Conservation (phyloP, 2,797 vertebrate species). For the Sphenopsis melanotis region DNA sequence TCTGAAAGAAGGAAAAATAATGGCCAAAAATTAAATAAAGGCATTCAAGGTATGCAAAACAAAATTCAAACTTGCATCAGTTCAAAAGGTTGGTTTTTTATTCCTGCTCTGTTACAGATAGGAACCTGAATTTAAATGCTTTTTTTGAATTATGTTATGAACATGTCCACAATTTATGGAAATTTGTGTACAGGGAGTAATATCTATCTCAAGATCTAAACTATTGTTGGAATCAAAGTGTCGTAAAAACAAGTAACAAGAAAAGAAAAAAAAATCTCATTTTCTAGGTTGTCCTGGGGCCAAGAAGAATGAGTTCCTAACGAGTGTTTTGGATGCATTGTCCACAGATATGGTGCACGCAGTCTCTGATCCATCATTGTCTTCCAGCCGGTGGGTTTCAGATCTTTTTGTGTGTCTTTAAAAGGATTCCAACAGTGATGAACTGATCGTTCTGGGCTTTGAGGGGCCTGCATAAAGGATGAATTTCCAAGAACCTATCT, state of each 20-base stretch:
- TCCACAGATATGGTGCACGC: slow-evolving; percentile 98
- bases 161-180: neutral
- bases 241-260: neutral
- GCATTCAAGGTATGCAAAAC: neutral
- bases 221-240: neutral
- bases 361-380: slow-evolving; percentile 86
- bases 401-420: neutral
- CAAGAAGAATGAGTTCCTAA: slow-evolving; percentile 95
- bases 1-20: neutral
- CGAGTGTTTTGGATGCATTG: slow-evolving; percentile 91
- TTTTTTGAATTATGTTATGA: neutral
- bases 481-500: neutral
- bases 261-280: neutral
- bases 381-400: slow-evolving; percentile 83
- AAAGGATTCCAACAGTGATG: neutral
- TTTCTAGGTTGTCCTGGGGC: slow-evolving; percentile 90
- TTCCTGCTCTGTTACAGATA: neutral
- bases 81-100: neutral
- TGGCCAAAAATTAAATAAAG: neutral
- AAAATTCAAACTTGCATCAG: neutral
- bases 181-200: neutral
- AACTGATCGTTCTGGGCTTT: neutral
- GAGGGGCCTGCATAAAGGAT: neutral
- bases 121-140: neutral
- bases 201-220: neutral